Evolutionary conservation across 2,113 vertebrate genomes (phyloP).

Genomic region (Serilophus lunatus): DNA sequence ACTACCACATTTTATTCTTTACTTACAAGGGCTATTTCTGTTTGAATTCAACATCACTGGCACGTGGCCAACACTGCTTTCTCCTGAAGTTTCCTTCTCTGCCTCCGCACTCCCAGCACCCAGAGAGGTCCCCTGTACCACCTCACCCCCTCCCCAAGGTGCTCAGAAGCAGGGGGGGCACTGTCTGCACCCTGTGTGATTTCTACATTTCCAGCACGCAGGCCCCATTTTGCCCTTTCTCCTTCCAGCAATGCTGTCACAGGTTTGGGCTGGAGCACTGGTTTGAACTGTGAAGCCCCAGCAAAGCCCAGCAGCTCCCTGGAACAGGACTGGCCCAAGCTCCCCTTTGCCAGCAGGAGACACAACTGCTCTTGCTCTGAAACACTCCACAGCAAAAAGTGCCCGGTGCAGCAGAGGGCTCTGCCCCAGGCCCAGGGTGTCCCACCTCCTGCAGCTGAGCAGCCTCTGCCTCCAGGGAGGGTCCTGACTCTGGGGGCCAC

Average conservation of each 20-base stretch:
- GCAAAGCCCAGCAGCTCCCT: background rate
- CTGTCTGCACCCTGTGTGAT: fast-evolving
- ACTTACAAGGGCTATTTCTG: background rate
- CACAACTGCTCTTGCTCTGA: background rate
- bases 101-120: background rate
- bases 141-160: too few relatives aligned
- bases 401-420: background rate
- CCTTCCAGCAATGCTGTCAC: background rate
- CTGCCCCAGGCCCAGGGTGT: background rate
- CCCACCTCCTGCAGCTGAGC: background rate
- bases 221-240: background rate
- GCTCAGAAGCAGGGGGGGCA: background rate
- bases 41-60: background rate
- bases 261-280: background rate
- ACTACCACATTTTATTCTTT: background rate
- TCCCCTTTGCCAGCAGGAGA: background rate
- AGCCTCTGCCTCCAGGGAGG: too few relatives aligned
- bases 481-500: too few relatives aligned
- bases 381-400: background rate
- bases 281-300: background rate
- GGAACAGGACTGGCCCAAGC: background rate
- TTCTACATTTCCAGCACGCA: background rate
- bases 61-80: background rate
- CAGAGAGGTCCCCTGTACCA: background rate
- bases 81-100: background rate